Conservation (phyloP, 2,797 vertebrate genomes). For the Hoplostethus atlanticus region DNA sequence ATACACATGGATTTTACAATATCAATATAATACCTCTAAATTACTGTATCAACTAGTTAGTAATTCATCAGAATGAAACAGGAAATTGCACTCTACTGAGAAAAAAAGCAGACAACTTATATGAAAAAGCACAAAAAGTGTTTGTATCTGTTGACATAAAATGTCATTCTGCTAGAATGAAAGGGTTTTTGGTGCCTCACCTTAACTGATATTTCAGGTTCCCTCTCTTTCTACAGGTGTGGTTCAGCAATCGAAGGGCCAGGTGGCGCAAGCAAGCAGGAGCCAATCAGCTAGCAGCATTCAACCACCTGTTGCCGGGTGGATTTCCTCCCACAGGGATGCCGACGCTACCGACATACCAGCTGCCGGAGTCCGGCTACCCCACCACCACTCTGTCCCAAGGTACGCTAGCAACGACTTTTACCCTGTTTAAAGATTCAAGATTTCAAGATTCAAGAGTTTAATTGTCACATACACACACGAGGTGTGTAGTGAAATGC, state of each 20-base stretch:
- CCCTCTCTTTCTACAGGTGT: slow-evolving; percentile 84
- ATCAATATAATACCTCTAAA: too few species aligned
- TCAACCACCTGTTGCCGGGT: slow-evolving; percentile 95
- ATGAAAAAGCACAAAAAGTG: too few species aligned
- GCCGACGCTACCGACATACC: slow-evolving; percentile 93
- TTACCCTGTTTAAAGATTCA: background rate
- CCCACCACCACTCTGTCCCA: slow-evolving; percentile 88
- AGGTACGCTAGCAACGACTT: slow-evolving; percentile 80
- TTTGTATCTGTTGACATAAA: background rate
- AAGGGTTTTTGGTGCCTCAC: too few species aligned
- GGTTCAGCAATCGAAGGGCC: slow-evolving; percentile 97
- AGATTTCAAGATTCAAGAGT: too few species aligned
- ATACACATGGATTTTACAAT: too few species aligned
- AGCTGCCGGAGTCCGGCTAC: slow-evolving; percentile 93
- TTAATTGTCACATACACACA: too few species aligned
- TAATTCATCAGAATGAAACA: too few species aligned
- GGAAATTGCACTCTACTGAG: too few species aligned
- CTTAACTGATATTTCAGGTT: background rate
- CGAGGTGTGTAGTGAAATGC: too few species aligned
- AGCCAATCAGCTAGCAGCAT: slow-evolving; percentile 95
- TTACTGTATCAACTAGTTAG: too few species aligned
- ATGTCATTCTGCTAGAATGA: too few species aligned
- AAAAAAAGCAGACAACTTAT: too few species aligned
- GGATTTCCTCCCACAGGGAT: slow-evolving; percentile 96
- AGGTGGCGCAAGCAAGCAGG: slow-evolving; percentile 98